Base-by-base conservation (phyloP, 2,888 invertebrate species). In the Eupithecia subfuscata region DNA sequence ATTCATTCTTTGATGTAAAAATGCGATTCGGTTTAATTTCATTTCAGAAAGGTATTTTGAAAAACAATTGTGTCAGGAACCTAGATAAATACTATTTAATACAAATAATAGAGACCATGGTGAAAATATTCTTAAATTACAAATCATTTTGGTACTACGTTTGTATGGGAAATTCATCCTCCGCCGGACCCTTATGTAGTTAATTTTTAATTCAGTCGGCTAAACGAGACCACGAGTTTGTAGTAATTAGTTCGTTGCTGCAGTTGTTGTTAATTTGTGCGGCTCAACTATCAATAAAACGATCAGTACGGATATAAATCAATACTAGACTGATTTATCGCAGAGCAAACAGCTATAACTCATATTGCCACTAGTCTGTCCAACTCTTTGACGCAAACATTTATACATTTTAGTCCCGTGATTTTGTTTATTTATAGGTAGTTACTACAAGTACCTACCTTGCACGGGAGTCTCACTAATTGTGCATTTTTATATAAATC, bases 301-400 rank as follows among this genome's bases (percentile, higher is more conserved):
- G 78, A 82, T 82, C 75, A 80, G 79, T 82, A 81, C 81, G 83
- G 83, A 84, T 85, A 88, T 88, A 87, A 91, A 90, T 90, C 90
- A 92, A 91, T 90, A 87, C 80, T 86, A 84, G 75, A 71, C 84
- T 90, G 90, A 91, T 92, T 91, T 91, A 92, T 92, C 87, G 89
- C 84, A 79, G 82, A 82, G 79, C 82, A 91, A 92, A 92, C 88
- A 91, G 85, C 86, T 84, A 92, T 93, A 92, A 92, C 92, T 93
- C 92, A 93, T 83, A 68, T 63, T 78, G 73, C 69, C 75, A 71
- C 76, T 75, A 74, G 12, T 8, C 52, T 63, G 45, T 60, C 56
- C 63, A 68, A 70, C 37, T 69, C 37, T 67, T 71, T 65, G 48
- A 63, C 52, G 37, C 43, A n/a, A 11, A 71, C n/a, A 48, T 34